Evolutionary conservation across 2,888 invertebrate genomes (phyloP).

Genomic region (Lagria hirta): DNA sequence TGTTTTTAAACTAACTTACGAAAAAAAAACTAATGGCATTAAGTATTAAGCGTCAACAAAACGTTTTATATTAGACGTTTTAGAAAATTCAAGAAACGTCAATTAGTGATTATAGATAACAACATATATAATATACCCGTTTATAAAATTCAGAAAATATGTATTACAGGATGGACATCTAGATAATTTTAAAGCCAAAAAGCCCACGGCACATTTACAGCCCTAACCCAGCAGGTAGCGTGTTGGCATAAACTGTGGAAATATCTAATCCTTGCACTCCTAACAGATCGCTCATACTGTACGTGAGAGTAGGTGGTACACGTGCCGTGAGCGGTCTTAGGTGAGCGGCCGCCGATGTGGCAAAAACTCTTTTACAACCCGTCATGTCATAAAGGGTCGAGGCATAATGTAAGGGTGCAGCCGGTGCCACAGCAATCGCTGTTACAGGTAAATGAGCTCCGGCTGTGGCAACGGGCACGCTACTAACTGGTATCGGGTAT

Average conservation of each 20-base stretch:
- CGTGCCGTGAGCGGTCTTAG: slow-evolving; percentile 55
- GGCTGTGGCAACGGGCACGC: slow-evolving; percentile 38
- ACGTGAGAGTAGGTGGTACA: slow-evolving; percentile 62
- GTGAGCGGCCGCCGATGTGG: slow-evolving; percentile 49
- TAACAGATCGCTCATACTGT: slow-evolving; percentile 71
- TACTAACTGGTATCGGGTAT: slow-evolving; percentile 55
- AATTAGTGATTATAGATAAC: background rate
- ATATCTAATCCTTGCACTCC: slow-evolving; percentile 70
- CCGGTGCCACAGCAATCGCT: slow-evolving; percentile 50
- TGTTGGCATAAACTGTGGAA: slow-evolving; percentile 70
- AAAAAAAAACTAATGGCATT: no score
- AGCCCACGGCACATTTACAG: slow-evolving; percentile 65
- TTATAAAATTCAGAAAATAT: no score
- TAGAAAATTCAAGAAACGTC: background rate
- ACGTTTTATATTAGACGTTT: no score
- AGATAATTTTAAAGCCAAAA: background rate
- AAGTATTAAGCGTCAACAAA: no score
- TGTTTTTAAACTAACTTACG: no score
- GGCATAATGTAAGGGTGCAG: slow-evolving; percentile 51
- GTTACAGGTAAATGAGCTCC: slow-evolving; percentile 43
- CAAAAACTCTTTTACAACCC: slow-evolving; percentile 59
- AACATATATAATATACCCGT: background rate
- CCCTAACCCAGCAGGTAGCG: slow-evolving; percentile 68
- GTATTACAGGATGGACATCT: background rate
- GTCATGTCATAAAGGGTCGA: slow-evolving; percentile 57